Evolutionary conservation across 2,113 vertebrate genomes (phyloP), one percentile per base, ranked within the genome.

Genomic region (Sakesphorus luctuosus): DNA sequence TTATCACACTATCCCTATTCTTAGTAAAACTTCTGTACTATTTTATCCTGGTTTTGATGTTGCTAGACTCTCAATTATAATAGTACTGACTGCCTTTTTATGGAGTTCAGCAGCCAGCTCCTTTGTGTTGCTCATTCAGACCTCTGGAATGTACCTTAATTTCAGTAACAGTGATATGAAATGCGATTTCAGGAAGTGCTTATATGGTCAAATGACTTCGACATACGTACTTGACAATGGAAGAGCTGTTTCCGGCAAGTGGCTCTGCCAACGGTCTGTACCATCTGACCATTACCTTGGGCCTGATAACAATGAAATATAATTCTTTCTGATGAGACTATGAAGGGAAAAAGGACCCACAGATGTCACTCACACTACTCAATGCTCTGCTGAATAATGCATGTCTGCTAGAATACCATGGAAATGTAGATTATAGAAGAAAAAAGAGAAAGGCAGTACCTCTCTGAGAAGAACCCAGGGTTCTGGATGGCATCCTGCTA

Each of bases 401-500:
- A 83, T 83, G 47, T 67, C 35, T 87, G 74, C 87, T 73, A 29
- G 50, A 87, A 40, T 87, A 78, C 79, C 53, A 21, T 44, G 73
- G 65, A 88, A 66, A 85, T 71, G 86, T 47, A 94, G 84, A 92
- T 77, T 87, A 53, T 10, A 66, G 84, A 94, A 82, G 72, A 18
- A 84, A 66, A 87, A 90, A 66, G 43, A 50, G 71, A 77, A 80
- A 77, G 44, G 76, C 59, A 94, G 38, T 63, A 67, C 59, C 75
- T 94, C 52, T 86, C 29, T 0, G 8, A 85, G 82, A 91, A 72
- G 72, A 90, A 23, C 38, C 10, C 10, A 3, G 71, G 38, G 61
- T 92, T 94, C 73, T 86, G 72, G 75, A 85, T 73, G 75, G 56
- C 61, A 58, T 94, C 79, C 90, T 88, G 76, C 93, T 91, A 94